Conservation (phyloP, 2,888 invertebrate genomes). For the Lithophane ornitopus region DNA sequence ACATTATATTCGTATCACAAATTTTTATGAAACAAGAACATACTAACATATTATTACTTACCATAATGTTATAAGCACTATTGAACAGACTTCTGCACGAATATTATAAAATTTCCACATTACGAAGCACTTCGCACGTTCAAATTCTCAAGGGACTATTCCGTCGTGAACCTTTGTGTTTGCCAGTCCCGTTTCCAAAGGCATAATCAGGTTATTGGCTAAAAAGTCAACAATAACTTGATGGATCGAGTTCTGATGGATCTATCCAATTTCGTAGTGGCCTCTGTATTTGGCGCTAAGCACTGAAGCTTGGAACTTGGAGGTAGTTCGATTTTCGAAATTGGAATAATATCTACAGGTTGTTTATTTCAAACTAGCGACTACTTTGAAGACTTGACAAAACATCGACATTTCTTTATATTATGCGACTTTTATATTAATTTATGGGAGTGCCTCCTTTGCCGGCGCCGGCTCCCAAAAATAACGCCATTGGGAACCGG, state of each 20-base stretch:
- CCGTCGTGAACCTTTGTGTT: conserved; percentile 45
- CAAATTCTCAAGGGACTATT: conserved; percentile 25
- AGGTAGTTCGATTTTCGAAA: conserved; percentile 10
- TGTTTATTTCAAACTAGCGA: background rate
- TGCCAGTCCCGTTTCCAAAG: conserved; percentile 35
- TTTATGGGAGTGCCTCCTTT: no score
- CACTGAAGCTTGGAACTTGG: conserved; percentile 17
- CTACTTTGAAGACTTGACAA: background rate
- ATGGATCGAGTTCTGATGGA: conserved; percentile 60
- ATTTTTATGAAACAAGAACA: background rate
- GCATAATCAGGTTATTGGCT: conserved; percentile 53
- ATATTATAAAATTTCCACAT: conserved; percentile 14
- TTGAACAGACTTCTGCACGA: background rate
- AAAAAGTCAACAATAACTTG: conserved; percentile 62
- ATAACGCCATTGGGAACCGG: no score
- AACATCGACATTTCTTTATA: background rate
- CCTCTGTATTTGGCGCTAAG: conserved; percentile 32
- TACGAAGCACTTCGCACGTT: conserved; percentile 7
- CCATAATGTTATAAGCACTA: background rate
- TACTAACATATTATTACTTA: background rate
- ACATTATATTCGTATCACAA: background rate
- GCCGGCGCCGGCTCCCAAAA: no score
- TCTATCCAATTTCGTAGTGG: conserved; percentile 59
- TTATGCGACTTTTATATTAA: background rate
- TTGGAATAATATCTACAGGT: background rate